A percentile compares a stretch with the other conserved stretches of the same genome.
These are phyloP conservation scores for Alfaro cultratus DNA, from an alignment of 2,797 vertebrate genomes.

Conservation along the genomic window DNA sequence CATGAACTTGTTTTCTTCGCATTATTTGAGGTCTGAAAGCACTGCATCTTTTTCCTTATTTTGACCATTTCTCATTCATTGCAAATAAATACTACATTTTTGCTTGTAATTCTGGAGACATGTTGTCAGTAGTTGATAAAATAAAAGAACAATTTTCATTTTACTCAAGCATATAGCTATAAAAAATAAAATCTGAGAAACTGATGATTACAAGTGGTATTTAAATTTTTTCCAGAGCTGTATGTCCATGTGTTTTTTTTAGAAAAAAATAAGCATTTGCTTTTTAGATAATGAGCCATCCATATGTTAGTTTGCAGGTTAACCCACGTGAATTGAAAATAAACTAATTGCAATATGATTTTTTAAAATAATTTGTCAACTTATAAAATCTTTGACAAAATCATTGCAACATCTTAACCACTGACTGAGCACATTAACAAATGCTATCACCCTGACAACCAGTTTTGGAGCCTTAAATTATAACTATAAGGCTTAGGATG, in stretches of 20 bases:
- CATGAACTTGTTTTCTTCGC: no score
- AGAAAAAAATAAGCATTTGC: constrained; percentile 11
- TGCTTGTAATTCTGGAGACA: no score
- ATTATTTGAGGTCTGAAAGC: no score
- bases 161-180: no score
- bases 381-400: constrained; percentile 27
- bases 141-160: no score
- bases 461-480: constrained; percentile 54
- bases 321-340: not conserved
- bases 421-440: constrained; percentile 45
- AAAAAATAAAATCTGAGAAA: no score
- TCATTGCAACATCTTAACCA: constrained; percentile 41
- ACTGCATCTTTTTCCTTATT: no score
- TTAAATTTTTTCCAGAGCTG: no score
- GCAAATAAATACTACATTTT: no score
- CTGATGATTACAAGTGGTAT: no score
- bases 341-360: not conserved
- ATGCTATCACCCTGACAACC: constrained; percentile 39
- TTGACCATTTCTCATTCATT: no score
- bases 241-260: not conserved
- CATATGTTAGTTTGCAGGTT: not conserved
- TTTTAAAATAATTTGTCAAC: not conserved
- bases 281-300: not conserved
- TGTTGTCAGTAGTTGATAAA: no score
- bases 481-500: constrained; percentile 52